phyloP scores from a whole-genome alignment of 2,888 invertebrate species.

The Drosophila barbarae region DNA sequence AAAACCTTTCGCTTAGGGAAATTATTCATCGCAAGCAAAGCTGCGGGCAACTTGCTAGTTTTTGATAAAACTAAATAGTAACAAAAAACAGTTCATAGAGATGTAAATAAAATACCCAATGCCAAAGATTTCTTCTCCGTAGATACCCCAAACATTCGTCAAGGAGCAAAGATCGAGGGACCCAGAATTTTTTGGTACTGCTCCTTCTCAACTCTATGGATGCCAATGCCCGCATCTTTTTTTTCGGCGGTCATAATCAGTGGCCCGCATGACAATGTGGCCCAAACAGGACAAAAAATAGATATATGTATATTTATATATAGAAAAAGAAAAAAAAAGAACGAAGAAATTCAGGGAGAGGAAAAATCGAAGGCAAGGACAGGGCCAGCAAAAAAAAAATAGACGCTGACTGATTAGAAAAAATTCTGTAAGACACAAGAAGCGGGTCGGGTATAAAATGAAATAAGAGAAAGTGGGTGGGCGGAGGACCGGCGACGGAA shows the following conservation, averaged over 20 bases:
- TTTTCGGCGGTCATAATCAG: slow-evolving; percentile 48
- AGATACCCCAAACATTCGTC: not conserved
- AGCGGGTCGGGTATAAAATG: slow-evolving; percentile 46
- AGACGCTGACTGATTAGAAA: slow-evolving; percentile 69
- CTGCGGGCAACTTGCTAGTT: no score
- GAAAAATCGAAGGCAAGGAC: slow-evolving; percentile 38
- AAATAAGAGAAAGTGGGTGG: slow-evolving; percentile 24
- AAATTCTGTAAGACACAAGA: slow-evolving; percentile 65
- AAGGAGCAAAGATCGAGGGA: not conserved
- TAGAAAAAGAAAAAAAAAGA: not conserved
- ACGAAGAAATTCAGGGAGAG: slow-evolving; percentile 9
- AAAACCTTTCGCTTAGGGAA: no score
- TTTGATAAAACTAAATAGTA: no score
- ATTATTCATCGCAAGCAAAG: no score
- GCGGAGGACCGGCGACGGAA: slow-evolving; percentile 27
- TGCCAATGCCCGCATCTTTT: slow-evolving; percentile 8
- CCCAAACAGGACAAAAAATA: slow-evolving; percentile 11
- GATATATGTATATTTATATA: not conserved
- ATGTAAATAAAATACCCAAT: not conserved
- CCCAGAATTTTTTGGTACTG: not conserved
- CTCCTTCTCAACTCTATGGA: no score
- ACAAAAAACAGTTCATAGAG: not conserved
- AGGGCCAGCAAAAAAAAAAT: slow-evolving; percentile 1
- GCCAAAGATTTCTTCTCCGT: no score
- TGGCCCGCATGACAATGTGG: slow-evolving; percentile 59